Base-by-base conservation (phyloP, 2,888 invertebrate genomes). In the Eulithis prunata region DNA sequence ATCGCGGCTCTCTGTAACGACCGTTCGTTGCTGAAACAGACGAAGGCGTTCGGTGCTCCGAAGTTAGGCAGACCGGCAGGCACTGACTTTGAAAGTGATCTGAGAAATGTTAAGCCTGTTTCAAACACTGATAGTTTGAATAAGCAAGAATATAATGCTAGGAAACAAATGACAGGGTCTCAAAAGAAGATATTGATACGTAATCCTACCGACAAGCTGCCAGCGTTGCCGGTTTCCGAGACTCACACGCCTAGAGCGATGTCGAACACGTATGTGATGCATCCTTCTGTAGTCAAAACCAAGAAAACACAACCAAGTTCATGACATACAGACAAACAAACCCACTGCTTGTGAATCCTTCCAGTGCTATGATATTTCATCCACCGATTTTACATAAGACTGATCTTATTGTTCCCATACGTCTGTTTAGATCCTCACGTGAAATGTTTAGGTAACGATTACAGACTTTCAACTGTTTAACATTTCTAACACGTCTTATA, bases 1-100 rank as follows among this genome's bases (percentile, higher is more conserved):
- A 98, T 98, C 82, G 97, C 98, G 67, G 98, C 98, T 12, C 94
- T 98, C 75, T 98, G 98, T 93, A 98, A 98, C 85, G 98, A 98
- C 88, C 95, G 97, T 66, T 97, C 97, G 67, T 94, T 98, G 79
- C 93, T 97, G 66, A 97, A 97, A 88, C 97, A 97, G 89, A 97
- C 97, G 58, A 97, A 97, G 87, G 97, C 97, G 28, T 96, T 97
- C 83, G 97, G 96, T 72, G 94, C 96, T 94, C 96, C 96, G 61
- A 96, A 96, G 85, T 95, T 84, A 77, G 81, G 71, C 73, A 91
- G 87, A 81, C 87, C 87, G 72, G 81, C 86, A 79, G 79, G 77
- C 78, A 88, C 85, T 89, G 88, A 91, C 84, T 84, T 87, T 88
- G 88, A 91, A 85, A 88, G 86, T 87, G 90, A 91, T 82, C 83